Base-by-base conservation (phyloP, 2,888 invertebrate genomes). In the Sceliomorpha sp. region DNA sequence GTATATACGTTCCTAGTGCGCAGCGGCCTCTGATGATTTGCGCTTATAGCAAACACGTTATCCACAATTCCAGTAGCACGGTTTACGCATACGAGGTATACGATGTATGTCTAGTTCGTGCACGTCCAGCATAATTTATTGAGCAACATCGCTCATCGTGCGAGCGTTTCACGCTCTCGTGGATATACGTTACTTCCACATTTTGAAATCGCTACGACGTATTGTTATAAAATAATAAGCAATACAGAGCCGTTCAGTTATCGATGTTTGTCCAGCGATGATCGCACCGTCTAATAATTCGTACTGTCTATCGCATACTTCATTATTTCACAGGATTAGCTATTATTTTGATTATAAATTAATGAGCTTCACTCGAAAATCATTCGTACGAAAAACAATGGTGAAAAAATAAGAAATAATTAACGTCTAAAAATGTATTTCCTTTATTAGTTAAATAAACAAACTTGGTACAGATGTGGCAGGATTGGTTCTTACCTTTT, bases 221-320 rank as follows among this genome's bases (percentile, higher is more conserved):
- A 27, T 8, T 31, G 31, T 31, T 31, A 31, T 31, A 31, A 31
- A 31, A 31, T 31, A 8, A 31, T 31, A 31, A 31, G 31, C 31
- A 31, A 31, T 10, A 10, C 10, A 31, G 3, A 20, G 5, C 5
- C 5, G 20, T 10, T 6, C 10, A 31, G 9, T 31, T 8, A 31
- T 10, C 10, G 10, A 9, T 10, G 10, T 31, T 10, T 31, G 31
- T 10, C 5, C 5, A n/a, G 20, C 5, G 10, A 31, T 9, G 31
- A 31, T 10, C 10, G 1, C 9, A 10, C 10, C 9, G 9, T 31
- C 31, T 10, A 2, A 31, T 31, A 31, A 31, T 10, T 31, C 9
- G 2, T 10, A 31, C n/a, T 10, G 10, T 6, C 10, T 10, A 10
- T 9, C 10, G 10, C 31, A 31, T 2, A 31, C 6, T 8, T 10